Percentiles rank a stretch among this genome's conserved stretches.
phyloP scores from a whole-genome alignment of 1,140 invertebrate species.

The Trissolcus basalis region DNA sequence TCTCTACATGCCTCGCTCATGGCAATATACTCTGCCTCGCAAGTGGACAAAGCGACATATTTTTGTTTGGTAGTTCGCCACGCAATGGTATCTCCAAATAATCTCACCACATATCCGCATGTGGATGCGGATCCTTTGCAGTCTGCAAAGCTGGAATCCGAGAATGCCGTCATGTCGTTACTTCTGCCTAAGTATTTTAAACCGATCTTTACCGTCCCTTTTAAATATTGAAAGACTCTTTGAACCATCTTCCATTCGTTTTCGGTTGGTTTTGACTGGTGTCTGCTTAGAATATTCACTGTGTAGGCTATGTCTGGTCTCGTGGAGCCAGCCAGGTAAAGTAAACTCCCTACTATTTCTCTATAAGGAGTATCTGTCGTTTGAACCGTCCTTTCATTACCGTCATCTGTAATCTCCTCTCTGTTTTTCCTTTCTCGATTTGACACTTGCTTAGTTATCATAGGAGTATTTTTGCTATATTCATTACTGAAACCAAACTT shows the following conservation, averaged over 20 bases:
- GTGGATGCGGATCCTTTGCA: background rate
- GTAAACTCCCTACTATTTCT: background rate
- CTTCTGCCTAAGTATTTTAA: background rate
- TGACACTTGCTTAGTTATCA: slow-evolving; percentile 46
- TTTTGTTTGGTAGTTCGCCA: slow-evolving; percentile 28
- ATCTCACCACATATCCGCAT: slow-evolving; percentile 1
- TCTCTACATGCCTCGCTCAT: slow-evolving; percentile 31
- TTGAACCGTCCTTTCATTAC: background rate
- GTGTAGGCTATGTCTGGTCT: background rate
- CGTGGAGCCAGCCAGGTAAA: background rate
- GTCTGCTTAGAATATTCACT: background rate
- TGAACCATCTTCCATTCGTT: background rate
- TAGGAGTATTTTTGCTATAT: slow-evolving; percentile 41
- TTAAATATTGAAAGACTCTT: slow-evolving; percentile 3
- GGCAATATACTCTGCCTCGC: slow-evolving; percentile 27
- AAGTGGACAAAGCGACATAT: slow-evolving; percentile 18
- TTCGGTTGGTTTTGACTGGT: background rate
- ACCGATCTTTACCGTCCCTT: background rate
- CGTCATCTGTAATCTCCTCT: slow-evolving; percentile 10
- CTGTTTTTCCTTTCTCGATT: slow-evolving; percentile 17
- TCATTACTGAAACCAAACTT: slow-evolving; percentile 36
- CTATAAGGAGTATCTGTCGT: background rate
- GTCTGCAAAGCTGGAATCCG: no score
- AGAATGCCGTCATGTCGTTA: background rate
- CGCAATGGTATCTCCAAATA: slow-evolving; percentile 17